Evolutionary conservation across 1,140 invertebrate species (phyloP).

Genomic region (Diachasma alloeum): DNA sequence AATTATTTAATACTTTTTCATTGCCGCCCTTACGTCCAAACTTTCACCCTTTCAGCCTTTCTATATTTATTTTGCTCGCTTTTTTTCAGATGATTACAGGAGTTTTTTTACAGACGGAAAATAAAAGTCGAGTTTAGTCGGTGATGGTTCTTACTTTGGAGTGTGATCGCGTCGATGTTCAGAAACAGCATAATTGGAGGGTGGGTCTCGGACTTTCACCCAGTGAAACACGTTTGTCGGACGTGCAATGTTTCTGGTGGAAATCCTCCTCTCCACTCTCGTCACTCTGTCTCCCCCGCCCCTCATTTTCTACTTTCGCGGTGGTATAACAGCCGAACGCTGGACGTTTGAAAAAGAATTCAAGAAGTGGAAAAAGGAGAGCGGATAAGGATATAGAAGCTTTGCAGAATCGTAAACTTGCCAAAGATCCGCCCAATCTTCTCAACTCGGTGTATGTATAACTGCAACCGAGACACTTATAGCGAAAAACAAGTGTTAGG

Average conservation of each 20-base stretch:
- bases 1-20: not conserved
- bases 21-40: not conserved
- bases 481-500: not conserved
- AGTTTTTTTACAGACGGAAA: conserved; percentile 2
- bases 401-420: not conserved
- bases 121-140: not conserved
- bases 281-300: not conserved
- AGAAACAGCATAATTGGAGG: conserved; percentile 31
- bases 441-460: not conserved
- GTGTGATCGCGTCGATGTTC: conserved; percentile 31
- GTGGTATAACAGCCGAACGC: not conserved
- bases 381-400: not conserved
- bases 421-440: not conserved
- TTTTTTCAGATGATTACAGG: not conserved
- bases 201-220: not conserved
- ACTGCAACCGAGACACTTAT: not conserved
- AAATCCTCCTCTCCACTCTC: not conserved
- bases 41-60: not conserved
- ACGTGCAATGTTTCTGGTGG: not conserved
- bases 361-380: not conserved
- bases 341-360: not conserved
- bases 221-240: conserved; percentile 16
- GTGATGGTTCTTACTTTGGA: not conserved
- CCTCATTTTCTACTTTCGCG: not conserved
- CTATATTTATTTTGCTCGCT: too few relatives aligned